These are phyloP conservation scores for Laothoe populi DNA, from an alignment of 2,888 invertebrate species.

Conservation along the genomic window DNA sequence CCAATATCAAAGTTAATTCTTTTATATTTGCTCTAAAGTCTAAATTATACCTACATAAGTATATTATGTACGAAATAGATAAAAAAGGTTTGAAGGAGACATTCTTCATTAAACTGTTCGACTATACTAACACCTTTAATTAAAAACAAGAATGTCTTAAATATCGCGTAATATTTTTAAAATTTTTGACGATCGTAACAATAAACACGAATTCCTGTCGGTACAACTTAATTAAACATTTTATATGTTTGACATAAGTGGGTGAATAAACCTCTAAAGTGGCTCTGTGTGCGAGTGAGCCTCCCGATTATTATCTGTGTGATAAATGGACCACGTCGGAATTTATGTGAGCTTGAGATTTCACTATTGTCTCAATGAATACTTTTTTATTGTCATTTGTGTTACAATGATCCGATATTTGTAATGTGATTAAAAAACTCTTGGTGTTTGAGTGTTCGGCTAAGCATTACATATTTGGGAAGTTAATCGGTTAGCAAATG, in stretches of 20 bases:
- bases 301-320: constrained; percentile 75
- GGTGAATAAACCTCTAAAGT: constrained; percentile 68
- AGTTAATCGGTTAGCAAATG: too few relatives aligned
- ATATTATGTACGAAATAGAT: neutral
- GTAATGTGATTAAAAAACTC: constrained; percentile 59
- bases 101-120: neutral
- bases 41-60: neutral
- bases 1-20: neutral
- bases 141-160: neutral
- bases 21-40: neutral
- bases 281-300: constrained; percentile 64
- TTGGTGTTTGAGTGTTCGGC: constrained; percentile 63
- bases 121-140: neutral
- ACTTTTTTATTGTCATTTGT: constrained; percentile 80
- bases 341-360: constrained; percentile 76
- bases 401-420: constrained; percentile 32
- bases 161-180: neutral
- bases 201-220: constrained; percentile 26
- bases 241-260: constrained; percentile 58
- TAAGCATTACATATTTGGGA: too few relatives aligned
- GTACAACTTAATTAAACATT: constrained; percentile 51
- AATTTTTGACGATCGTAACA: constrained; percentile 1
- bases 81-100: neutral
- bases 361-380: constrained; percentile 84
- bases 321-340: constrained; percentile 82